Evolutionary conservation across 1,140 invertebrate species (phyloP).

Genomic region (Hylaeus anthracinus): DNA sequence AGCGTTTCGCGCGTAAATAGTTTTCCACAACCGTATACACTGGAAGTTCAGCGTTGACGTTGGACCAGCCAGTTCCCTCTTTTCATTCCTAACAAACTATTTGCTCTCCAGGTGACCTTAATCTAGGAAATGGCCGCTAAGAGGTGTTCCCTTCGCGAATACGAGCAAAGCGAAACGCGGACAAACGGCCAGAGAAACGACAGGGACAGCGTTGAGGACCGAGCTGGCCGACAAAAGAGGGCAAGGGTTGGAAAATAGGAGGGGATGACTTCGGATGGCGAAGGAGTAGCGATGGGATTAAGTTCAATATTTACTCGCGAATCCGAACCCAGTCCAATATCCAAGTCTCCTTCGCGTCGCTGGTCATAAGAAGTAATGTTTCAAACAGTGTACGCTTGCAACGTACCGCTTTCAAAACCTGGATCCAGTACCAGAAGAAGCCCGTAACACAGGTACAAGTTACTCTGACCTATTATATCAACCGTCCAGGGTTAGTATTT

Average conservation of each 20-base stretch:
- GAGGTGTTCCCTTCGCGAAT: constrained; percentile 47
- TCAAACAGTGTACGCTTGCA: too few relatives aligned
- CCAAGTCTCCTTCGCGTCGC: too few relatives aligned
- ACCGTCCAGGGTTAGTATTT: too few relatives aligned
- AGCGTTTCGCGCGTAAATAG: constrained; percentile 58
- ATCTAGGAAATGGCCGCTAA: constrained; percentile 67
- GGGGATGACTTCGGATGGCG: constrained; percentile 7
- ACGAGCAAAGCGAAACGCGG: constrained; percentile 30
- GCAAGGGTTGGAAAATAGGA: background rate
- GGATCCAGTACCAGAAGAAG: too few relatives aligned
- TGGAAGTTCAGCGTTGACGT: constrained; percentile 46
- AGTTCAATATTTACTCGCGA: too few relatives aligned
- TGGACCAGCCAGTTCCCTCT: constrained; percentile 23
- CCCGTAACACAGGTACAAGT: too few relatives aligned
- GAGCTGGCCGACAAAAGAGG: background rate
- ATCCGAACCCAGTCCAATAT: too few relatives aligned
- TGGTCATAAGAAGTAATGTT: too few relatives aligned
- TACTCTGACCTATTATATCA: too few relatives aligned
- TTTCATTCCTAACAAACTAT: constrained; percentile 56
- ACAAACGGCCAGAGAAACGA: constrained; percentile 8
- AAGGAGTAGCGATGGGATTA: too few relatives aligned
- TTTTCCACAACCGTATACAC: constrained; percentile 50
- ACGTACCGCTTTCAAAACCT: too few relatives aligned
- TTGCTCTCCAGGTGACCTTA: constrained; percentile 67
- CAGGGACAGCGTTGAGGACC: background rate